Evolutionary conservation across 2,113 vertebrate species (phyloP).

Genomic region (Ctenodactylus gundi): DNA sequence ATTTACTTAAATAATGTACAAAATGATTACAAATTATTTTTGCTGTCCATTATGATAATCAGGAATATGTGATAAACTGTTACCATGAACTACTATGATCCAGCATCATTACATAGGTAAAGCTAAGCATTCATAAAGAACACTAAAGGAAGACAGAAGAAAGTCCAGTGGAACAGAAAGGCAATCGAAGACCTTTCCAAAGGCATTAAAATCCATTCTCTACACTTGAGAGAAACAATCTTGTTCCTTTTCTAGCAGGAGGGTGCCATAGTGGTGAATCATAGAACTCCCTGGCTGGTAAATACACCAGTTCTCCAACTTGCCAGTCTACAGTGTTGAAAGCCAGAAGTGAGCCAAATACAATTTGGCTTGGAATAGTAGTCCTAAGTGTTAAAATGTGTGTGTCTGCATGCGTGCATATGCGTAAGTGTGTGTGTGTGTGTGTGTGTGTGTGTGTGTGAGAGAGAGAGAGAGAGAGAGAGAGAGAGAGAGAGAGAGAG

Average conservation of each 20-base stretch:
- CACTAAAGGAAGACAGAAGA: background rate
- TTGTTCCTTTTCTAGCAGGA: constrained; percentile 37
- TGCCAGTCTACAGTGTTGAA: constrained; percentile 53
- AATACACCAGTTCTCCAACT: constrained; percentile 50
- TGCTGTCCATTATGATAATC: background rate
- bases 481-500: background rate
- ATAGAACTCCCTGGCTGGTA: constrained; percentile 50
- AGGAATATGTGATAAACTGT: constrained; percentile 15
- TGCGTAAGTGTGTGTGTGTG: background rate
- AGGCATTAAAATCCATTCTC: background rate
- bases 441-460: too few species aligned
- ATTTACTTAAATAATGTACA: constrained; percentile 41
- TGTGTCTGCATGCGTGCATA: background rate
- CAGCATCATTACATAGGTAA: constrained; percentile 1
- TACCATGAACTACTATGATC: constrained; percentile 44
- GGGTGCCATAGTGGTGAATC: background rate
- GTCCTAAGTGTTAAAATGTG: constrained; percentile 41
- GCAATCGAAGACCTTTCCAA: constrained; percentile 11
- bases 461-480: background rate
- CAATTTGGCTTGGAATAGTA: constrained; percentile 50
- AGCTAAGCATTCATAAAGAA: constrained; percentile 12
- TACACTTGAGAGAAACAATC: background rate
- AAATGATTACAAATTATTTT: constrained; percentile 23
- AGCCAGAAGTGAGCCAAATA: constrained; percentile 59
- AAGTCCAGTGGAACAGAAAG: background rate